Evolutionary conservation across 2,797 vertebrate species (phyloP).

Genomic region (Uromys caudimaculatus): DNA sequence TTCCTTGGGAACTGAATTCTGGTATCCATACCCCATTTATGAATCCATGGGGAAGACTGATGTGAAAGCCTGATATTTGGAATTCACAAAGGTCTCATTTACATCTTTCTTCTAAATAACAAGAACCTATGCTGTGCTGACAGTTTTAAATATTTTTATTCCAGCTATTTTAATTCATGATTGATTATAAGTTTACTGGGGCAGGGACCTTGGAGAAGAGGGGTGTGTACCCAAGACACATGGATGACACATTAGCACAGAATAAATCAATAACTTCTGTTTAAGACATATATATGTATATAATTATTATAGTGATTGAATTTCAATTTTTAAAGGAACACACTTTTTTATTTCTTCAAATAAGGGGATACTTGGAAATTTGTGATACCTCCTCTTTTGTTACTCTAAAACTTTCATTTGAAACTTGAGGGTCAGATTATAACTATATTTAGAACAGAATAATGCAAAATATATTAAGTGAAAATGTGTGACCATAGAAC

Average conservation of each 20-base stretch:
- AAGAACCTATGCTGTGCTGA: background rate
- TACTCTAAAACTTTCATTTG: background rate
- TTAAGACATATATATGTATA: background rate
- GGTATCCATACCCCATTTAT: background rate
- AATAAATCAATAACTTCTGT: background rate
- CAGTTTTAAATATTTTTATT: background rate
- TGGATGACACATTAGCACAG: background rate
- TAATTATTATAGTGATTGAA: background rate
- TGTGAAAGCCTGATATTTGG: background rate
- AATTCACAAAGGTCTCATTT: background rate
- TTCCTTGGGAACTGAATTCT: background rate
- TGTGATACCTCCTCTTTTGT: conserved; percentile 1
- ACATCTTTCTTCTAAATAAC: background rate
- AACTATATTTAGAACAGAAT: conserved; percentile 43
- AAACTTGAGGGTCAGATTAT: conserved; percentile 13
- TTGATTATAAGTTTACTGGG: background rate
- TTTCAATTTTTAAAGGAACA: conserved; percentile 26
- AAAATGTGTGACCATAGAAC: conserved; percentile 9
- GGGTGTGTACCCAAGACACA: fast-evolving
- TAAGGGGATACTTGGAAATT: background rate
- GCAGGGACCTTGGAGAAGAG: background rate
- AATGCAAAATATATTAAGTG: background rate
- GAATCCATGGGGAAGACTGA: background rate
- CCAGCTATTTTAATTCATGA: conserved; percentile 20
- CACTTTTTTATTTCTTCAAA: conserved; percentile 21